Evolutionary conservation across 1,140 invertebrate species (phyloP).

Genomic region (Papilio helenus): DNA sequence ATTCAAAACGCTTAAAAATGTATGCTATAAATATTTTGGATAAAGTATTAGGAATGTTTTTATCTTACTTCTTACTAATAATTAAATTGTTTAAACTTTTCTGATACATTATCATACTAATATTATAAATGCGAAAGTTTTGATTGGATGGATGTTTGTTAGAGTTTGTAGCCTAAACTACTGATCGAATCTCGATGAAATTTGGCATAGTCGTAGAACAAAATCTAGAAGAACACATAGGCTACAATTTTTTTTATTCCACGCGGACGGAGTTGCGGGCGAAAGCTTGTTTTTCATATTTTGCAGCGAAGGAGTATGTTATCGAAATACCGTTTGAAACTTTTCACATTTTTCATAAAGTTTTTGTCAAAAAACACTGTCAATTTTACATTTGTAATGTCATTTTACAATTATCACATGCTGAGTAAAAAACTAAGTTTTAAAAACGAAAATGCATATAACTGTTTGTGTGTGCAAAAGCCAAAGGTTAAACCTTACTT

Average conservation of each 20-base stretch:
- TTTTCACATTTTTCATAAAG: neutral
- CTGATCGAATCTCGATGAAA: no score
- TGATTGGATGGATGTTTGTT: no score
- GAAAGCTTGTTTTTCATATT: no score
- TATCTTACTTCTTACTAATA: no score
- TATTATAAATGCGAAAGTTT: no score
- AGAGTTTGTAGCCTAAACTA: no score
- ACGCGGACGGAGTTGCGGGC: no score
- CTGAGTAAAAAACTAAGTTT: slow-evolving; percentile 11
- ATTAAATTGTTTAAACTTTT: no score
- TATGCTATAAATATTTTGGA: neutral
- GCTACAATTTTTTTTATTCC: no score
- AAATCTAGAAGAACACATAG: no score
- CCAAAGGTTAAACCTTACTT: slow-evolving; percentile 38
- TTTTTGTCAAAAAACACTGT: neutral
- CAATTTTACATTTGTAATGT: slow-evolving; percentile 11
- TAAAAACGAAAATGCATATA: neutral
- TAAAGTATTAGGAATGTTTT: neutral
- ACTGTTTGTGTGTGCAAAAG: slow-evolving; percentile 41
- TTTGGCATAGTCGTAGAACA: no score
- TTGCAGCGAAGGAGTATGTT: neutral
- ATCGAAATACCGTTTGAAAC: neutral
- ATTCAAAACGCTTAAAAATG: neutral
- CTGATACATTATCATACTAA: no score
- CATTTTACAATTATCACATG: slow-evolving; percentile 6